These are phyloP conservation scores for Lordiphosa mommai DNA, from an alignment of 1,140 invertebrate species.

Conservation along the genomic window DNA sequence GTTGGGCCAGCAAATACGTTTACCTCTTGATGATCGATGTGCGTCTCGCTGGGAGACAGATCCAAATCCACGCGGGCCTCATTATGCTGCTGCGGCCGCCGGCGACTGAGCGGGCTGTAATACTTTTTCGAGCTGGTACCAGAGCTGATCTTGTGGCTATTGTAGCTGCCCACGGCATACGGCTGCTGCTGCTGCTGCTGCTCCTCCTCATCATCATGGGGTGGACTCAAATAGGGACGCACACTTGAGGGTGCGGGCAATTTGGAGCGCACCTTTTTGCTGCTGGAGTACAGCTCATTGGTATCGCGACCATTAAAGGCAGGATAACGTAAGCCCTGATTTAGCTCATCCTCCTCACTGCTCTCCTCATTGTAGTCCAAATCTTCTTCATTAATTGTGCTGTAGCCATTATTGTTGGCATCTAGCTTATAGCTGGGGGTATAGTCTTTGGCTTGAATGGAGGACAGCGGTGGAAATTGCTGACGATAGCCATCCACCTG, in stretches of 20 bases:
- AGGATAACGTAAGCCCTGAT: constrained; percentile 36
- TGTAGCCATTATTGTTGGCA: constrained; percentile 51
- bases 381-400: constrained; percentile 68
- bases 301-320: constrained; percentile 42
- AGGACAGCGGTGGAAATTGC: constrained; percentile 82
- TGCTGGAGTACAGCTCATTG: constrained; percentile 59
- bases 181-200: constrained; percentile 15
- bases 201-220: constrained; percentile 47
- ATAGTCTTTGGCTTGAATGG: constrained; percentile 63
- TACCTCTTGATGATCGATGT: constrained; percentile 74
- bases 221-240: constrained; percentile 71
- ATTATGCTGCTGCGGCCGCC: constrained; percentile 47
- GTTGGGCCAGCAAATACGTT: constrained; percentile 62
- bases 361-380: constrained; percentile 69
- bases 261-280: constrained; percentile 63
- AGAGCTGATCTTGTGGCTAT: constrained; percentile 4
- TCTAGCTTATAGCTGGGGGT: constrained; percentile 28
- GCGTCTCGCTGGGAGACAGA: constrained; percentile 60
- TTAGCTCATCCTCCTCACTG: constrained; percentile 66
- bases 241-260: constrained; percentile 53
- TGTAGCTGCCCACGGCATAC: background rate
- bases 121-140: constrained; percentile 51
- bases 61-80: constrained; percentile 66
- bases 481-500: constrained; percentile 89
- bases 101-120: constrained; percentile 42